phyloP scores from a whole-genome alignment of 2,113 vertebrate species.

The Barbus barbus region DNA sequence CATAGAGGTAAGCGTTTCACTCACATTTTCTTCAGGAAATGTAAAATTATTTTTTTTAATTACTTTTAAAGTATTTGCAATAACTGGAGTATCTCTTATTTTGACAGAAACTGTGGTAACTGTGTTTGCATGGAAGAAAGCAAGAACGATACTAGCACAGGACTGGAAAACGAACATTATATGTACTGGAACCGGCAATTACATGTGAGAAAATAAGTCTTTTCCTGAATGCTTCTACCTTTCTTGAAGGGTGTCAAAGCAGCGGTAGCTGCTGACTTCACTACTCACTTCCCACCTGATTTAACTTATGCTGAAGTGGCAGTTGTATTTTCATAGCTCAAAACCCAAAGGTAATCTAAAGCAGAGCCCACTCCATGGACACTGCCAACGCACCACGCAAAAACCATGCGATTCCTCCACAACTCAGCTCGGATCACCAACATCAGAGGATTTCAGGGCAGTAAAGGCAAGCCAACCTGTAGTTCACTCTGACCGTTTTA shows the following conservation, averaged over 20 bases:
- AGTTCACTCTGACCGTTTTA: slow-evolving; percentile 41
- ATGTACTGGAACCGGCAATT: neutral
- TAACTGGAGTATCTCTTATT: neutral
- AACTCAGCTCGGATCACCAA: slow-evolving; percentile 41
- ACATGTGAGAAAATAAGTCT: neutral
- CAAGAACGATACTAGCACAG: neutral
- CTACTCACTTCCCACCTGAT: slow-evolving; percentile 57
- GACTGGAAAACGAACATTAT: neutral
- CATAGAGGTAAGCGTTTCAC: neutral
- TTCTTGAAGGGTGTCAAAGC: slow-evolving; percentile 45
- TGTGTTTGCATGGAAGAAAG: neutral
- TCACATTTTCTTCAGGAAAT: neutral
- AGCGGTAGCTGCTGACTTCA: slow-evolving; percentile 43
- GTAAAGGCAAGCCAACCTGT: slow-evolving; percentile 46
- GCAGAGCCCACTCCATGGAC: slow-evolving; percentile 39
- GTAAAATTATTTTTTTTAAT: neutral
- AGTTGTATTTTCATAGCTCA: slow-evolving; percentile 53
- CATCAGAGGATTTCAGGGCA: slow-evolving; percentile 45
- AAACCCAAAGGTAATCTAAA: slow-evolving; percentile 54
- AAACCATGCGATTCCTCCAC: slow-evolving; percentile 42
- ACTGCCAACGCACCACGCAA: slow-evolving; percentile 39
- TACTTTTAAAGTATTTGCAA: neutral
- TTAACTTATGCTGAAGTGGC: slow-evolving; percentile 54
- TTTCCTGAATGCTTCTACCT: neutral
- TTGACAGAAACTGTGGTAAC: neutral